These are phyloP conservation scores for Agrochola litura DNA, from an alignment of 2,888 invertebrate genomes.

Conservation along the genomic window DNA sequence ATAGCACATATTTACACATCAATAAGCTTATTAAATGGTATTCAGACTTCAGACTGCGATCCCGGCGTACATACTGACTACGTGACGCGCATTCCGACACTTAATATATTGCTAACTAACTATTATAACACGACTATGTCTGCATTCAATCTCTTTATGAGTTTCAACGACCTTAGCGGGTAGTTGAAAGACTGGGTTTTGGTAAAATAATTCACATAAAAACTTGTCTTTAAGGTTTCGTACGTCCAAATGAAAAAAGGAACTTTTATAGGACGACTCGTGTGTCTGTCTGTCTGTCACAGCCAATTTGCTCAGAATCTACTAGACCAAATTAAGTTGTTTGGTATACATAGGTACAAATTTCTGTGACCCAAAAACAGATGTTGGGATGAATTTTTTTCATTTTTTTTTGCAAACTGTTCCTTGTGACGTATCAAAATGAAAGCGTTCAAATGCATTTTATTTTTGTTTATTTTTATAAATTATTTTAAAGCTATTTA, in stretches of 20 bases:
- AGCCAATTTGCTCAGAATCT: background rate
- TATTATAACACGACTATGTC: constrained; percentile 17
- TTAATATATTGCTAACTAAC: constrained; percentile 30
- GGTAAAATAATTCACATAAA: background rate
- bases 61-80: constrained; percentile 2
- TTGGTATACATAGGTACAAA: background rate
- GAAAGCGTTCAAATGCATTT: no score
- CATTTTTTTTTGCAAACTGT: no score
- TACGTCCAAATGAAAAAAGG: background rate
- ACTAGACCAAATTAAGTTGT: background rate
- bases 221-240: background rate
- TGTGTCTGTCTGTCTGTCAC: background rate
- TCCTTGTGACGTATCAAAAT: no score
- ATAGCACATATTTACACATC: constrained; percentile 43
- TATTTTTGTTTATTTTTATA: no score
- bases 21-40: constrained; percentile 46
- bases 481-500: no score
- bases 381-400: no score
- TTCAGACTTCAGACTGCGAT: constrained; percentile 23
- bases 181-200: background rate
- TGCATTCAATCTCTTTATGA: constrained; percentile 6
- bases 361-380: background rate
- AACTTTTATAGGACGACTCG: background rate
- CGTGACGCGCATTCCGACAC: constrained; percentile 40
- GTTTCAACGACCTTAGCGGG: background rate